These are phyloP conservation scores for Pseudoips prasinana DNA, from an alignment of 2,888 invertebrate genomes.

Conservation along the genomic window DNA sequence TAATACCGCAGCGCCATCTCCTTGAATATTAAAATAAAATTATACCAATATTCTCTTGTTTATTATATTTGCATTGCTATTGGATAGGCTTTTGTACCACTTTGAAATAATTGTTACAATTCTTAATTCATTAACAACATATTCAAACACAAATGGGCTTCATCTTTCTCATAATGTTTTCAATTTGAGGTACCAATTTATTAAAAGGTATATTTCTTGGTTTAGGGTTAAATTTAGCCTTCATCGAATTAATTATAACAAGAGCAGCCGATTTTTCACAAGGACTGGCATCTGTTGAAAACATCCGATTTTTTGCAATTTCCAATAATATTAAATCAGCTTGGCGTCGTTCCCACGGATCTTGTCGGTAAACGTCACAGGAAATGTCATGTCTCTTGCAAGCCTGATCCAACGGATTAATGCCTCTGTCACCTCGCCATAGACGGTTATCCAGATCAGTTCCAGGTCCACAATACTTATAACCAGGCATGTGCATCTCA, in stretches of 20 bases:
- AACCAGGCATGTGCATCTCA: constrained; percentile 1
- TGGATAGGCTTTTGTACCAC: too few species aligned
- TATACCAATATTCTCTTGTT: too few species aligned
- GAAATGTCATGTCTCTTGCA: background rate
- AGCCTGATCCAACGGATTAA: background rate
- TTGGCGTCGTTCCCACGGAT: background rate
- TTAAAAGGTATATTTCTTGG: too few species aligned
- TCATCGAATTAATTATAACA: constrained; percentile 1
- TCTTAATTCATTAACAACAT: too few species aligned
- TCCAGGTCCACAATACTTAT: constrained; percentile 1
- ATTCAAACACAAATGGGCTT: too few species aligned
- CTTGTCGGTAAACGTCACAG: background rate
- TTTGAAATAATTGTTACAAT: too few species aligned
- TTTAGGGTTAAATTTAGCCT: too few species aligned
- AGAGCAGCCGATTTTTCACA: constrained; percentile 1
- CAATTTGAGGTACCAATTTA: too few species aligned
- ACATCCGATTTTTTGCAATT: background rate
- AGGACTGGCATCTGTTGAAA: background rate
- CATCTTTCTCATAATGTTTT: too few species aligned
- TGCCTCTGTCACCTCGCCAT: background rate
- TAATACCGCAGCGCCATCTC: too few species aligned
- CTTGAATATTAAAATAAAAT: too few species aligned
- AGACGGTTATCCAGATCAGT: background rate
- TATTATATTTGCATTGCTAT: too few species aligned
- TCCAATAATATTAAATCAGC: constrained; percentile 1